Base-by-base conservation (phyloP, 2,113 vertebrate species). In the Hyperoodon ampullatus region DNA sequence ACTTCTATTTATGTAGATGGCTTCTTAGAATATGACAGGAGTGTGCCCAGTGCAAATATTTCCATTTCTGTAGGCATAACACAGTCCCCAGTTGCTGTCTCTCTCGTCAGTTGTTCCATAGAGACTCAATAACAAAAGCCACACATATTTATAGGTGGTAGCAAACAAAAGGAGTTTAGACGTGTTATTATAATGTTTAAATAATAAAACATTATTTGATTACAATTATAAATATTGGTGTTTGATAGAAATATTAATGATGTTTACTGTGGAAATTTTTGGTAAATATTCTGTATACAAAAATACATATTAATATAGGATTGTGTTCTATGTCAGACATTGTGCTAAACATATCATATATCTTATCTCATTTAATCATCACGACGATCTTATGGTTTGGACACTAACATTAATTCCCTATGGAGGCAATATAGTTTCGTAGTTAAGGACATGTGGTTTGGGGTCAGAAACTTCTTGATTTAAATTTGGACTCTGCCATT, bases 241-340 rank as follows among this genome's bases (percentile, higher is more conserved):
- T 98, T 97, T 96, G 90, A 95, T 94, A 88, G 93, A 96, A 94
- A 87, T 96, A 94, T 92, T 97, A 95, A 95, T 96, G 96, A 80
- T 98, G 95, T 98, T 96, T 97, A 94, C 96, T 98, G 97, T 97
- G 97, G 96, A 97, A 96, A 96, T 50, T 68, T 75, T 93, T 96
- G 96, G 94, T 95, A 96, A 97, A 96, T 90, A 95, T 95, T 97
- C 95, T 97, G 84, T 98, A 88, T 96, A 96, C 94, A 95, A 93
- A 94, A 97, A 94, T 97, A 96, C 94, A 83, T 77, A 83, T 84
- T 92, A 95, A 96, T 96, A 97, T 94, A 97, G 96, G 95, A 92
- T 88, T 96, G 94, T 96, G 95, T 92, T 95, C 63, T 96, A 74
- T 95, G 93, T 97, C 95, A 96, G 95, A 94, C 92, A 94, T 74